Evolutionary conservation across 2,113 vertebrate species (phyloP), one percentile per base, ranked within the genome.

Genomic region (Hucho hucho): DNA sequence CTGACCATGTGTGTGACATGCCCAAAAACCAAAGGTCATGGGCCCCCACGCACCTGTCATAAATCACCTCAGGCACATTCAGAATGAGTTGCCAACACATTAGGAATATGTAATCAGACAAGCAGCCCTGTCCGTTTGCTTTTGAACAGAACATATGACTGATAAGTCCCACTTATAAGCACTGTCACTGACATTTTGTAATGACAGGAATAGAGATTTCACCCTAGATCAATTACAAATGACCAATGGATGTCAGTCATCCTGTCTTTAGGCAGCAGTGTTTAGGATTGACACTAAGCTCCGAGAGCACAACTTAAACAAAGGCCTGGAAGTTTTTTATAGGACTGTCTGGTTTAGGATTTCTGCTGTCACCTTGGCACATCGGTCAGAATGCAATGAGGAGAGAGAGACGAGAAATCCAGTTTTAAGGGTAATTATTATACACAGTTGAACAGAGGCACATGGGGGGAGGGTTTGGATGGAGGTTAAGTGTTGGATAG

Each of bases 121-220:
- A 61, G 5, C 24, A 22, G 58, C 58, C n/a, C n/a, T 61, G 58
- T 71, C 13, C 6, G 2, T 65, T 59, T 78, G 72, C 69, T 78
- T 64, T 71, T 81, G 79, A 61, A 14, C 49, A 53, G 13, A 18
- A 18, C 49, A 18, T 18, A 18, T 53, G 49, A 53, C 49, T 53
- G 16, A 18, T 18, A 18, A 46, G 6, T 6, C 6, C 43, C 11
- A 12, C 11, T 46, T 6, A 46, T 46, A 46, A 53, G 13, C 49
- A 18, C 16, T 1, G 49, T 4, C 49, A 43, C 37, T 43, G 37
- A 14, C 14, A 37, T 37, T 16, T 14, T 53, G 49, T 53, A 18
- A 14, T 53, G 49, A 53, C 6, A 61, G 1, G 6, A 20, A 22
- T 2, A 22, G 3, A 22, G 58, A 3, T 24, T 61, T 13, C 16